These are phyloP conservation scores for Cryptus viduatorius DNA, from an alignment of 2,888 invertebrate genomes.

Conservation along the genomic window DNA sequence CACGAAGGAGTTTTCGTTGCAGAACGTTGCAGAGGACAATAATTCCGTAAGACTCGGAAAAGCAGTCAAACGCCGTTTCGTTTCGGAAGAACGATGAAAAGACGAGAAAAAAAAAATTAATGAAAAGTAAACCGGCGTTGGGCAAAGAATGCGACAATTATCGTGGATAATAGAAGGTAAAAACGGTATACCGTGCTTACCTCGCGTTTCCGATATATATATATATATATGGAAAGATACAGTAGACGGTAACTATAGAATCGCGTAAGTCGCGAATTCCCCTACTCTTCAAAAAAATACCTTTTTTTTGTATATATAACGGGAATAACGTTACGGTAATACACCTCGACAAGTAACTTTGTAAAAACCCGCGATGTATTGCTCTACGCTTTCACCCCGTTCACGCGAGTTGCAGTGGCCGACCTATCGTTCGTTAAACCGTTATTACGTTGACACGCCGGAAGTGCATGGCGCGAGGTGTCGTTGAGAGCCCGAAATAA, in stretches of 20 bases:
- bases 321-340: slow-evolving; percentile 10
- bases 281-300: not conserved
- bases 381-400: slow-evolving; percentile 42
- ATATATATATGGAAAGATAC: slow-evolving; percentile 1
- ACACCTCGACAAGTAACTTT: not conserved
- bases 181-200: slow-evolving; percentile 39
- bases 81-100: slow-evolving; percentile 27
- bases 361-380: slow-evolving; percentile 10
- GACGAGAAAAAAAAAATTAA: slow-evolving; percentile 35
- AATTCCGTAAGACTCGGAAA: slow-evolving; percentile 23
- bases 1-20: not conserved
- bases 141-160: slow-evolving; percentile 45
- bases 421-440: slow-evolving; percentile 9
- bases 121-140: slow-evolving; percentile 14
- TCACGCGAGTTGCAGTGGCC: slow-evolving; percentile 1
- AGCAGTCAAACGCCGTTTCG: slow-evolving; percentile 26
- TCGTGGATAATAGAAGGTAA: slow-evolving; percentile 41
- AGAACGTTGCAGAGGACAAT: slow-evolving; percentile 4
- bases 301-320: slow-evolving; percentile 7
- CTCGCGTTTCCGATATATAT: slow-evolving; percentile 17
- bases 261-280: slow-evolving; percentile 29
- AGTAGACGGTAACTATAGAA: not conserved
- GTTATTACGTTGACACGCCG: slow-evolving; percentile 31
- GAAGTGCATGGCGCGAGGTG: slow-evolving; percentile 20
- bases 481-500: slow-evolving; percentile 20